These are phyloP conservation scores for Monodelphis domestica DNA, from an alignment of 2,797 vertebrate species.

Conservation along the genomic window DNA sequence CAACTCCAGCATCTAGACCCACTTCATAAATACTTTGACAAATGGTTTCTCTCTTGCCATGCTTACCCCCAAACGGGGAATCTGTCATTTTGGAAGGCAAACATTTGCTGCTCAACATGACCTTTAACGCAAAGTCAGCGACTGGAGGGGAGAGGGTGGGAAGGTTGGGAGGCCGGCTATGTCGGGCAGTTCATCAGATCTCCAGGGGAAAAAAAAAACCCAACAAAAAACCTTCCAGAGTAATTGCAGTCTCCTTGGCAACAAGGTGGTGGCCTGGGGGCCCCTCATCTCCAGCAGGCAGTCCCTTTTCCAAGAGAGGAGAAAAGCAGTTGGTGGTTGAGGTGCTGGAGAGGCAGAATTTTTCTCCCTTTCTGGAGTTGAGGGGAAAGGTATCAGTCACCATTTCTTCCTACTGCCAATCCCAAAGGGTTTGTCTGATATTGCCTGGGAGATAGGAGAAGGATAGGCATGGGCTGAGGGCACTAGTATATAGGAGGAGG, in stretches of 20 bases:
- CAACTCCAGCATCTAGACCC: constrained; percentile 79
- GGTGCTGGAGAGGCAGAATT: neutral
- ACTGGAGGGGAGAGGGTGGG: constrained; percentile 77
- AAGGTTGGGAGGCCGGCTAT: constrained; percentile 73
- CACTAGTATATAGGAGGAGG: neutral
- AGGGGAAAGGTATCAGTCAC: constrained; percentile 32
- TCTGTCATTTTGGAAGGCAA: constrained; percentile 84
- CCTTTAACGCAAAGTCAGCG: constrained; percentile 86
- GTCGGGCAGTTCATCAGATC: constrained; percentile 76
- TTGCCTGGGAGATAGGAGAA: neutral
- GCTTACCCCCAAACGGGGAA: constrained; percentile 84
- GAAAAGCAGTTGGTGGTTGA: neutral
- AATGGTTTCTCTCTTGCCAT: constrained; percentile 80
- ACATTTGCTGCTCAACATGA: constrained; percentile 83
- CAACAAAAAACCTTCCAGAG: constrained; percentile 76
- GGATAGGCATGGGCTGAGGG: neutral
- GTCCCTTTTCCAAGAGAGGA: neutral
- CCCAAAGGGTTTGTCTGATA: neutral
- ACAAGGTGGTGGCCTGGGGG: constrained; percentile 71
- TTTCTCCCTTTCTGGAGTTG: neutral
- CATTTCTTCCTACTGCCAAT: neutral
- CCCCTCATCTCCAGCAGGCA: neutral
- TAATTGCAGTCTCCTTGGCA: constrained; percentile 84
- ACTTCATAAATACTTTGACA: constrained; percentile 84
- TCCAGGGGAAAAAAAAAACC: constrained; percentile 21